A percentile compares a stretch with the other conserved stretches of the same genome.
phyloP scores from a whole-genome alignment of 2,113 vertebrate species.

The Polypterus senegalus region DNA sequence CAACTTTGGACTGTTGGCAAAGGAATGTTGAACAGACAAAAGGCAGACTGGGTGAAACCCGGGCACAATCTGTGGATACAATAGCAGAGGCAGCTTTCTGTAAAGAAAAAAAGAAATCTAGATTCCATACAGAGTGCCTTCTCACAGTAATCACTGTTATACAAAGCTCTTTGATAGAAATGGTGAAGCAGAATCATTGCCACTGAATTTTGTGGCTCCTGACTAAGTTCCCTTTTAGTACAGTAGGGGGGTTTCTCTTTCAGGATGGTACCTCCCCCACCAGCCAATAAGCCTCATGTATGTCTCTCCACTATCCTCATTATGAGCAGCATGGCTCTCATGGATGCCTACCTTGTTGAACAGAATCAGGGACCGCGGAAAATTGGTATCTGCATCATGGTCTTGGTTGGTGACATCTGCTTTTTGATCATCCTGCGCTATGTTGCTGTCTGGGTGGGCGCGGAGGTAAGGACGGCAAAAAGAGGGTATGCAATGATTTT shows the following conservation, averaged over 20 bases:
- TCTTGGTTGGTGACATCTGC: conserved; percentile 59
- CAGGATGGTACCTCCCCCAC: conserved; percentile 56
- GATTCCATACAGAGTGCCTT: no score
- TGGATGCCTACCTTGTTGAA: conserved; percentile 59
- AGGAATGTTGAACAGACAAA: no score
- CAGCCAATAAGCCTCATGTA: conserved; percentile 56
- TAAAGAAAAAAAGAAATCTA: no score
- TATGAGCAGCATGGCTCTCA: conserved; percentile 61
- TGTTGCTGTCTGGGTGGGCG: conserved; percentile 57
- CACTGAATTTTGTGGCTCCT: no score
- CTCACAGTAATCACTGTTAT: no score
- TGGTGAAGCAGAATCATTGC: no score
- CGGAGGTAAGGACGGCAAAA: conserved; percentile 54
- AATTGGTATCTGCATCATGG: conserved; percentile 61
- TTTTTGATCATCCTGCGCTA: conserved; percentile 56
- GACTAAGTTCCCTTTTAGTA: no score
- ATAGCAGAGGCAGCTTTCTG: no score
- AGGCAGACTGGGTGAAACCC: no score
- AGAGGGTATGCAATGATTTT: conserved; percentile 63
- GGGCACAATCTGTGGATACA: no score
- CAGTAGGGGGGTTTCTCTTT: not conserved
- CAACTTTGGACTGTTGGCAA: no score
- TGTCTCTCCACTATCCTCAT: conserved; percentile 58
- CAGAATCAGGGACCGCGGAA: conserved; percentile 58
- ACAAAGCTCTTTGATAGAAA: no score